Conservation (phyloP, 2,113 vertebrate genomes). For the Pundamilia nyererei region DNA sequence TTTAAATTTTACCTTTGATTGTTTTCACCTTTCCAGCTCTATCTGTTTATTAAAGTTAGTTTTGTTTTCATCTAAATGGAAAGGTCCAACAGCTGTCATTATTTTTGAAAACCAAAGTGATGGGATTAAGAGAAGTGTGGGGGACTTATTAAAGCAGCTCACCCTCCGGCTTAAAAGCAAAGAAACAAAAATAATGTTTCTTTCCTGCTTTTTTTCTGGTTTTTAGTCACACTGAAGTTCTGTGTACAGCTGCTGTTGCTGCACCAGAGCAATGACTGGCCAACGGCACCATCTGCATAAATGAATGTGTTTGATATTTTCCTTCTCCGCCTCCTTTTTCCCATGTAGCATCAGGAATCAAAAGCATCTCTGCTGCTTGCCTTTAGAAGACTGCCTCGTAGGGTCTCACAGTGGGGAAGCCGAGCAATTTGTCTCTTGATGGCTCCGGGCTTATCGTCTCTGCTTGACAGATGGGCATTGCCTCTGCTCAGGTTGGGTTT, state of each 20-base stretch:
- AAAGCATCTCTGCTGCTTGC: conserved; percentile 10
- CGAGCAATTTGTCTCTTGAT: conserved; percentile 67
- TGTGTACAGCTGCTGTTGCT: conserved; percentile 7
- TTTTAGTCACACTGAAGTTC: not conserved
- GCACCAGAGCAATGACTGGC: conserved; percentile 17
- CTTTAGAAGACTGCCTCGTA: conserved; percentile 11
- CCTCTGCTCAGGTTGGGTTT: conserved; percentile 55
- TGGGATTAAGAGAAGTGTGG: conserved; percentile 15
- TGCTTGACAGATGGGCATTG: conserved; percentile 65
- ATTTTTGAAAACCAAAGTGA: not conserved
- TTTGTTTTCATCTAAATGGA: not conserved
- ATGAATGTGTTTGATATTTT: conserved; percentile 47
- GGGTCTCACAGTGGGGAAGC: conserved; percentile 44
- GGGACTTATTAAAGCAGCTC: not conserved
- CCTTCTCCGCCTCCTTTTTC: not conserved
- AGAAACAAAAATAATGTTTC: not conserved
- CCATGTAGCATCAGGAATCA: conserved; percentile 7
- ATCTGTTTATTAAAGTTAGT: not conserved
- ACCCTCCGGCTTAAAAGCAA: not conserved
- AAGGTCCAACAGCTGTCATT: conserved; percentile 1
- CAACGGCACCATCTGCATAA: conserved; percentile 38
- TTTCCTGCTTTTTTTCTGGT: not conserved
- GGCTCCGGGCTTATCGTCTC: conserved; percentile 62
- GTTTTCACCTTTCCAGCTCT: not conserved
- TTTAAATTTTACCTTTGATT: not conserved